Evolutionary conservation across 2,113 vertebrate genomes (phyloP).

Genomic region (Equus quagga): DNA sequence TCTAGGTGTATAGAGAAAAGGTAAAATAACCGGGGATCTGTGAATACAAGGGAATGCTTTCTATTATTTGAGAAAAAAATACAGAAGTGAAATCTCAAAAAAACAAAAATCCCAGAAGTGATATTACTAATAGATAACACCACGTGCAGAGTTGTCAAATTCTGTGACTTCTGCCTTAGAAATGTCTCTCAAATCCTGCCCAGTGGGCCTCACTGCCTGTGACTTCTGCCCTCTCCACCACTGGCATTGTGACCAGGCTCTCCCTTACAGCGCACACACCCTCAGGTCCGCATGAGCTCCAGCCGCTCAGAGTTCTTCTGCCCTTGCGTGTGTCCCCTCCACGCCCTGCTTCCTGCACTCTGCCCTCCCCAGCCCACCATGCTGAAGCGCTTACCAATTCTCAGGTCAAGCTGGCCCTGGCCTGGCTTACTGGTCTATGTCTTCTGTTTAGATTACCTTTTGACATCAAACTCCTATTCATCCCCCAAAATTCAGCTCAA

Average conservation of each 20-base stretch:
- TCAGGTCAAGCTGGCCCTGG: not conserved
- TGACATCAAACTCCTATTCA: not conserved
- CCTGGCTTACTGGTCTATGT: not conserved
- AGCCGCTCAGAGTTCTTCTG: rapidly evolving
- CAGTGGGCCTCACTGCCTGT: not conserved
- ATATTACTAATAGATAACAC: not conserved
- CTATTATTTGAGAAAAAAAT: constrained; percentile 47
- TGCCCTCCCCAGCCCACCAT: rapidly evolving
- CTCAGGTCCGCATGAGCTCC: not conserved
- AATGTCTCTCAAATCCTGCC: not conserved
- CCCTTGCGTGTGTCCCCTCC: not conserved
- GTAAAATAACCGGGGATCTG: not conserved
- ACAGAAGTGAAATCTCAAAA: not conserved
- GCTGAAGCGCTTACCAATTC: not conserved
- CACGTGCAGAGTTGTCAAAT: not conserved
- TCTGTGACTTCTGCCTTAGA: not conserved
- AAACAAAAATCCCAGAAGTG: not conserved
- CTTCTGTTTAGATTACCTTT: not conserved
- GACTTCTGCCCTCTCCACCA: not conserved
- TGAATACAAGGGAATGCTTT: constrained; percentile 2
- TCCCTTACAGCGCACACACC: not conserved
- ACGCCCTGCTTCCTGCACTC: rapidly evolving
- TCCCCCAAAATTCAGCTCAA: not conserved
- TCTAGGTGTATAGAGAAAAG: not conserved
- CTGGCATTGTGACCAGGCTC: not conserved